These are phyloP conservation scores for Pseudochirops corinnae DNA, from an alignment of 2,797 vertebrate genomes.

Conservation along the genomic window DNA sequence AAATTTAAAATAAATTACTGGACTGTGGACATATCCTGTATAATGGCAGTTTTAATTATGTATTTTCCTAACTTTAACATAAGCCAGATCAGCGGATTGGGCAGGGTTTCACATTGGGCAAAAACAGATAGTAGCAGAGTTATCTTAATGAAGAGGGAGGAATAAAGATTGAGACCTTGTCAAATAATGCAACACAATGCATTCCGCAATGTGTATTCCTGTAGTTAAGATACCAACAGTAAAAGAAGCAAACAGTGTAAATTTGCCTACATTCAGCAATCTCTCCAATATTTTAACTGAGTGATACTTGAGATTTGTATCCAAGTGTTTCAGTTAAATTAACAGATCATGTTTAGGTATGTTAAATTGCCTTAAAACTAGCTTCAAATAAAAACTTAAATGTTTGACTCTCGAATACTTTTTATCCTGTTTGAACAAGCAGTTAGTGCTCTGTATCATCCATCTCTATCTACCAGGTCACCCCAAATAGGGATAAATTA, in stretches of 20 bases:
- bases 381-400: constrained; percentile 85
- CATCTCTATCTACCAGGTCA: constrained; percentile 12
- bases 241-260: constrained; percentile 70
- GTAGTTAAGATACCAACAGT: constrained; percentile 51
- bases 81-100: constrained; percentile 63
- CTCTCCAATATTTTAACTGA: constrained; percentile 65
- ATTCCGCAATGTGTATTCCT: constrained; percentile 58
- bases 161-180: neutral
- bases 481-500: constrained; percentile 29
- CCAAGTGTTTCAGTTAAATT: constrained; percentile 82
- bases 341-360: constrained; percentile 83
- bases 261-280: constrained; percentile 64
- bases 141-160: neutral
- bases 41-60: constrained; percentile 86
- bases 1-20: constrained; percentile 91
- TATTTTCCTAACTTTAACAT: constrained; percentile 77
- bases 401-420: constrained; percentile 80
- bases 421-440: constrained; percentile 75
- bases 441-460: constrained; percentile 41
- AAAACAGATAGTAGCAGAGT: neutral
- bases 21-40: constrained; percentile 89
- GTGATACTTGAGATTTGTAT: constrained; percentile 76
- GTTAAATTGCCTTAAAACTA: constrained; percentile 86
- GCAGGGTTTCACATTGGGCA: constrained; percentile 29
- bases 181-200: constrained; percentile 16